Evolutionary conservation across 92 coral and sea anemone genomes (phyloP), one percentile per base, ranked within the genome.

Genomic region (Palythoa grandis): DNA sequence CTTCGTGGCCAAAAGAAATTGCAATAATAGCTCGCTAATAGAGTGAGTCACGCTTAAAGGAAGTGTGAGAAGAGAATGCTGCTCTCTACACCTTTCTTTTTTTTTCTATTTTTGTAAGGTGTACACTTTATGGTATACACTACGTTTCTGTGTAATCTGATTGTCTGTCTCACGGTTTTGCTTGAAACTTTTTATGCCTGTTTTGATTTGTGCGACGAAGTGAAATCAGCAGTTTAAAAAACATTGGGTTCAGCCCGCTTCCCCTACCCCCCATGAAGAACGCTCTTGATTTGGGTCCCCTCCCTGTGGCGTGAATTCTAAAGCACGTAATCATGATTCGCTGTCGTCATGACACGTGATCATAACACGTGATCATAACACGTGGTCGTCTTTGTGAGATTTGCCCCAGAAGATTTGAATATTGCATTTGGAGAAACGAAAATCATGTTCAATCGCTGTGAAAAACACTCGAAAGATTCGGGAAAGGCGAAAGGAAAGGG

Each of bases 31-130:
- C 58, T 74, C 78, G 78, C 17, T 43, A 74, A 16, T 74, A 38
- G 14, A 23, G 78, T 15, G 50, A 74, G 47, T 74, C 19, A 74
- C 20, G 29, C 1, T 74, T 74, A 74, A 74, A 40, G 61, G 79
- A 16, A 74, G 79, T 69, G 25, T 47, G 5, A 69, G 73, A 69
- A 69, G 47, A 69, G 5, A 69, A 25, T 69, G 73, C 12, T 74
- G 56, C 78, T 74, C 78, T 74, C 78, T 74, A 12, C 60, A 60
- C 78, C 78, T 74, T 74, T 48, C 58, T 74, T 71, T 71, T 71
- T 53, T 16, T 71, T 71, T 71, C 38, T 71, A 37, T 71, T 74
- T 74, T 74, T 74, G 78, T 74, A 74, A 47, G 78, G 77, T 72
- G 77, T 72, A 72, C 40, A 69, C 73, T 16, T 69, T 69, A 69